Percentiles rank a stretch among this genome's conserved stretches.
phyloP scores from a whole-genome alignment of 2,797 vertebrate species.

The Pampus argenteus region DNA sequence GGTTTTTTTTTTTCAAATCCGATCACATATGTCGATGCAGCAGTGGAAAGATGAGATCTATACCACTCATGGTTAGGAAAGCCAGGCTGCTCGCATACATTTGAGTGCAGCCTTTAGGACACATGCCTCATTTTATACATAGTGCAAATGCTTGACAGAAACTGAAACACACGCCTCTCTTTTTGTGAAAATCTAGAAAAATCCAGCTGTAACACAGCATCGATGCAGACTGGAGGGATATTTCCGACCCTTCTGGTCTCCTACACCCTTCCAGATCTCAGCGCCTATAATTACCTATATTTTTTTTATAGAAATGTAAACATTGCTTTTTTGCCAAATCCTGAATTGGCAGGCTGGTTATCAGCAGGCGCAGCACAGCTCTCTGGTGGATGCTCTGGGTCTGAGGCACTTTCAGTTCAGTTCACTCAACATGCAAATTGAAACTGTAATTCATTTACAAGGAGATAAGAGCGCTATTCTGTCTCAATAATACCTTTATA shows the following conservation, averaged over 20 bases:
- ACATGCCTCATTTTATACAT: constrained; percentile 16
- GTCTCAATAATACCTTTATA: constrained; percentile 73
- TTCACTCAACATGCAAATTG: constrained; percentile 80
- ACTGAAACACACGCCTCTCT: constrained; percentile 6
- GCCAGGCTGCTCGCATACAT: constrained; percentile 34
- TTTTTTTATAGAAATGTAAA: constrained; percentile 25
- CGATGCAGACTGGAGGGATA: constrained; percentile 8
- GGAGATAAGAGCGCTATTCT: constrained; percentile 70
- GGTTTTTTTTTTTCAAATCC: constrained; percentile 36
- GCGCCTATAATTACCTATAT: not conserved
- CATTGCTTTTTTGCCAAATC: constrained; percentile 43
- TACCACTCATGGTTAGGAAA: constrained; percentile 23
- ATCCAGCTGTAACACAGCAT: not conserved
- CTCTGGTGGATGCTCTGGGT: constrained; percentile 50
- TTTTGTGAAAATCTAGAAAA: not conserved
- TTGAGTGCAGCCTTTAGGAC: constrained; percentile 23
- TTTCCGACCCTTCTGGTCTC: constrained; percentile 5
- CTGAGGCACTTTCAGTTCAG: constrained; percentile 66
- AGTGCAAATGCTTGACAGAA: not conserved
- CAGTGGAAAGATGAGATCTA: constrained; percentile 54
- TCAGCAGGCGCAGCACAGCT: constrained; percentile 52
- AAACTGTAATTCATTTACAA: constrained; percentile 77
- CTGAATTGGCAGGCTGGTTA: constrained; percentile 55
- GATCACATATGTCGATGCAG: constrained; percentile 58
- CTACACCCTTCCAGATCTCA: constrained; percentile 9